A percentile compares a stretch with the other conserved stretches of the same genome.
These are phyloP conservation scores for Tamias sibiricus DNA, from an alignment of 2,113 vertebrate species.

Conservation along the genomic window DNA sequence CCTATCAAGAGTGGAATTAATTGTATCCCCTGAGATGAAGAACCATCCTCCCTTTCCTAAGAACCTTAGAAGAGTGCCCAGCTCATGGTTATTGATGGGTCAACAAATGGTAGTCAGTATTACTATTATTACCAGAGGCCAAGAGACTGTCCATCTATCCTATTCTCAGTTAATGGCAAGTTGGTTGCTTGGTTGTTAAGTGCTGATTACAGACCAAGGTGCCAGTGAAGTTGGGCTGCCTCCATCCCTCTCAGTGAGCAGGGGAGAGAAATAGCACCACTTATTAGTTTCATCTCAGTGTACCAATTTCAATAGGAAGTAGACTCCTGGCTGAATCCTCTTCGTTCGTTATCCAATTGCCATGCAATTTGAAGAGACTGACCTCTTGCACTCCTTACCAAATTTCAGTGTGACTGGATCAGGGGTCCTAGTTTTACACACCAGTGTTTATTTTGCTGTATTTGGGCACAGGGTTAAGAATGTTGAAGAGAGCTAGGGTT, in stretches of 20 bases:
- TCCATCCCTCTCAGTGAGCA: not conserved
- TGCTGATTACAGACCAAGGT: conserved; percentile 46
- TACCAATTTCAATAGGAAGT: conserved; percentile 64
- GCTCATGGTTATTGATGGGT: not conserved
- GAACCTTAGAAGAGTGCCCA: not conserved
- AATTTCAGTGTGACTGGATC: conserved; percentile 16
- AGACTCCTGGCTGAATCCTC: not conserved
- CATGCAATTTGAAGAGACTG: not conserved
- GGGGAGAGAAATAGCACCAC: conserved; percentile 32
- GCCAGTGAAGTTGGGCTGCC: not conserved
- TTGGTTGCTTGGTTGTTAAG: conserved; percentile 53
- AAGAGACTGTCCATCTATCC: conserved; percentile 32
- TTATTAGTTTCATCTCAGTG: conserved; percentile 47
- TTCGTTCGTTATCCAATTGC: conserved; percentile 36
- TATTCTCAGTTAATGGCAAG: conserved; percentile 39
- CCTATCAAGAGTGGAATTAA: conserved; percentile 29
- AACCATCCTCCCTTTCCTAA: not conserved
- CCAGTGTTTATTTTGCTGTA: conserved; percentile 8
- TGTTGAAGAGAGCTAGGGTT: not conserved
- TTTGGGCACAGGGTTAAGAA: conserved; percentile 24
- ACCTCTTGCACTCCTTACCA: conserved; percentile 8
- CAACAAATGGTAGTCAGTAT: conserved; percentile 21
- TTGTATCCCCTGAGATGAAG: conserved; percentile 34
- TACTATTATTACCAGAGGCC: conserved; percentile 39
- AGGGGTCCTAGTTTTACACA: not conserved